Conservation (phyloP, 2,888 invertebrate genomes). For the Ptychoptera albimana region DNA sequence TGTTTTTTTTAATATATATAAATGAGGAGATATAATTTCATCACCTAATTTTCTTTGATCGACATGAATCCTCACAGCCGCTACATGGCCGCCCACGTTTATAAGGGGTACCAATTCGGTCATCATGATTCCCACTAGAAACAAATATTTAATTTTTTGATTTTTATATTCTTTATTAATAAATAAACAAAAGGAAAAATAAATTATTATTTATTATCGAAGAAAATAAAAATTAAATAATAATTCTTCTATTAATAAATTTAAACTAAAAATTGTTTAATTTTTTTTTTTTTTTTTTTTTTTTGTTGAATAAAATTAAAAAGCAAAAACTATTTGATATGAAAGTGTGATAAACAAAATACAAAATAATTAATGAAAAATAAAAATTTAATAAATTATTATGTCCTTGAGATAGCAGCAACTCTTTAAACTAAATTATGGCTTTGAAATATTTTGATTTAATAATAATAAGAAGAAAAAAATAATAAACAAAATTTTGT, state of each 20-base stretch:
- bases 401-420: no score
- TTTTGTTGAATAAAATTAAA: no score
- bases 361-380: background rate
- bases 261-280: no score
- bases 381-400: background rate
- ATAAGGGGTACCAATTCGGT: slow-evolving; percentile 48
- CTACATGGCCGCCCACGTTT: slow-evolving; percentile 46
- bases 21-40: background rate
- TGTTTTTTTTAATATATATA: background rate
- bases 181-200: background rate
- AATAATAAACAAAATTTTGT: background rate
- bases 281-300: no score
- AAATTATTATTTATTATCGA: background rate
- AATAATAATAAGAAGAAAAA: background rate
- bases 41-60: slow-evolving; percentile 30
- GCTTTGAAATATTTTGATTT: background rate
- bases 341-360: no score
- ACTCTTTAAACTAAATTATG: no score
- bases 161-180: background rate
- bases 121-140: slow-evolving; percentile 52
- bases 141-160: slow-evolving; percentile 2
- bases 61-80: slow-evolving; percentile 47
- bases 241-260: background rate
- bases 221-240: no score
- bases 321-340: no score